Evolutionary conservation across 1,140 invertebrate genomes (phyloP).

Genomic region (Nephila pilipes): DNA sequence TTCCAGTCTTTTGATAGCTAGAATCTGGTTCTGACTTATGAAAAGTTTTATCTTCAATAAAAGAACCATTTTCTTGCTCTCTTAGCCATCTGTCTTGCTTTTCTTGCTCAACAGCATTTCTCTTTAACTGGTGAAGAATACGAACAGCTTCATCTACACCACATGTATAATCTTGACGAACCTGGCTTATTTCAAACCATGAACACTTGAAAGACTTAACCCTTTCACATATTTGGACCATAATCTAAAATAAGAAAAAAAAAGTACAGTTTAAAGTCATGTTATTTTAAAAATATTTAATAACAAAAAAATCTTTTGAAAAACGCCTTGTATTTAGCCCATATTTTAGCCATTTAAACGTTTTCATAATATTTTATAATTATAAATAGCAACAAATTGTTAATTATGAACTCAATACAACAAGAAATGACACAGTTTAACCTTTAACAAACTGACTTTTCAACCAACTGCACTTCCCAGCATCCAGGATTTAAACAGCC

Average conservation of each 20-base stretch:
- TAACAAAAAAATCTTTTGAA: no score
- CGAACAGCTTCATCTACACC: slow-evolving; percentile 81
- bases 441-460: no score
- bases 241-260: slow-evolving; percentile 81
- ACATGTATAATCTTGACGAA: slow-evolving; percentile 86
- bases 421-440: no score
- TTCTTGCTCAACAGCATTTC: slow-evolving; percentile 59
- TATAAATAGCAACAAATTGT: no score
- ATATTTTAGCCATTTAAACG: no score
- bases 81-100: slow-evolving; percentile 71
- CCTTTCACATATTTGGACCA: slow-evolving; percentile 84
- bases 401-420: no score
- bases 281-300: no score
- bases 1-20: slow-evolving; percentile 68
- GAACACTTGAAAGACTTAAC: slow-evolving; percentile 83
- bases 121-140: slow-evolving; percentile 76
- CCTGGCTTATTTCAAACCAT: slow-evolving; percentile 86
- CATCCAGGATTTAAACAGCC: no score
- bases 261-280: no score
- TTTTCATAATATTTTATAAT: no score
- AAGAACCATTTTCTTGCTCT: slow-evolving; percentile 64
- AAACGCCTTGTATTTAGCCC: no score
- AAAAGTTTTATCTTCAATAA: slow-evolving; percentile 40
- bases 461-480: no score
- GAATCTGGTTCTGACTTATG: slow-evolving; percentile 40